Conservation (phyloP, 2,888 invertebrate species). For the Apodemia hepburni region DNA sequence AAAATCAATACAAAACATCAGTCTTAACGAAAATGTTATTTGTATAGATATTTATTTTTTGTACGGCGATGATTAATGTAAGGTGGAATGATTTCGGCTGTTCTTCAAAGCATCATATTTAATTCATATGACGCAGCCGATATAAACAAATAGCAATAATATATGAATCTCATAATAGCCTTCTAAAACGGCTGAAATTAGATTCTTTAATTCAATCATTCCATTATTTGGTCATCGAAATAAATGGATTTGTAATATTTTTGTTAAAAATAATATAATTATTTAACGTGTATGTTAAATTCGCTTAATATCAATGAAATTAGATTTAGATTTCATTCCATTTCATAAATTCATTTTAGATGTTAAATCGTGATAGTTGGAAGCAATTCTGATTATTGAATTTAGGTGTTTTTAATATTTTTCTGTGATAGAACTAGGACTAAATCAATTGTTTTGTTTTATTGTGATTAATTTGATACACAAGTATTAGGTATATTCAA, state of each 20-base stretch:
- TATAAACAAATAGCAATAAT: conserved; percentile 37
- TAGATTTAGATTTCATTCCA: conserved; percentile 19
- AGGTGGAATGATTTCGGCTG: conserved; percentile 21
- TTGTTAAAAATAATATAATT: conserved; percentile 9
- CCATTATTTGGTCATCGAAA: conserved; percentile 42
- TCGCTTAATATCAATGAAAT: conserved; percentile 16
- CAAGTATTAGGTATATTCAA: conserved; percentile 2
- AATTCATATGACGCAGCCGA: conserved; percentile 23
- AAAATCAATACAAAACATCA: neutral
- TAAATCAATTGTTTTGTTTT: conserved; percentile 35
- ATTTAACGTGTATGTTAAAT: neutral
- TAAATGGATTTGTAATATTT: conserved; percentile 26
- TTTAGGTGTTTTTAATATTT: conserved; percentile 52
- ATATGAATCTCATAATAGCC: conserved; percentile 46
- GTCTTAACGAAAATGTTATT: conserved; percentile 10
- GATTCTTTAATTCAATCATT: conserved; percentile 50
- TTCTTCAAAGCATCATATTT: conserved; percentile 10
- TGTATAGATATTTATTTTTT: conserved; percentile 18
- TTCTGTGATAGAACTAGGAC: conserved; percentile 77
- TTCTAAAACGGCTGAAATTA: conserved; percentile 32
- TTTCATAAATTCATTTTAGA: conserved; percentile 21
- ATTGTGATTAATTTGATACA: conserved; percentile 23
- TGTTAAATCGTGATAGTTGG: conserved; percentile 21
- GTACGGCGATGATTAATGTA: conserved; percentile 14
- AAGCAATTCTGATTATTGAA: conserved; percentile 28